phyloP scores from a whole-genome alignment of 2,888 invertebrate species.

The Dexiosoma caninum region DNA sequence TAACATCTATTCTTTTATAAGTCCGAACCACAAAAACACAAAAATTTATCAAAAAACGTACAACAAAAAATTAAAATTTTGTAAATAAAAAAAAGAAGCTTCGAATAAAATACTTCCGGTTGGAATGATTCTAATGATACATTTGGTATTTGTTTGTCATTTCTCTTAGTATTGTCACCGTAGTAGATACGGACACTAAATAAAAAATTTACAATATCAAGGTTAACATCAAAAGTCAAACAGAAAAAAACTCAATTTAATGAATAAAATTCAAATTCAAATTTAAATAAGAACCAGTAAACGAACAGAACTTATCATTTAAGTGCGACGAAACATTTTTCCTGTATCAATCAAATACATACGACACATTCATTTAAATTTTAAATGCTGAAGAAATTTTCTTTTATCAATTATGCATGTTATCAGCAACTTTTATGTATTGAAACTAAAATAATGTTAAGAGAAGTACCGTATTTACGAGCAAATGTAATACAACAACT shows the following conservation, averaged over 20 bases:
- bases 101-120: constrained; percentile 42
- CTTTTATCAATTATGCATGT: too few relatives aligned
- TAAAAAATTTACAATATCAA: constrained; percentile 11
- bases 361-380: too few relatives aligned
- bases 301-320: too few relatives aligned
- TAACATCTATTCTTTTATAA: not conserved
- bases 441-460: too few relatives aligned
- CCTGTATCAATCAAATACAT: too few relatives aligned
- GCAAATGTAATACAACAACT: too few relatives aligned
- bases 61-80: not conserved
- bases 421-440: too few relatives aligned
- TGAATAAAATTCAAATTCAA: constrained; percentile 20
- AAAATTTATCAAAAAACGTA: not conserved
- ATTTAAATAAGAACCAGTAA: not conserved
- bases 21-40: too few relatives aligned
- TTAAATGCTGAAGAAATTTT: not conserved
- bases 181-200: constrained; percentile 17
- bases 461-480: too few relatives aligned
- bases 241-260: constrained; percentile 27
- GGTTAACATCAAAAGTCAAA: constrained; percentile 23
- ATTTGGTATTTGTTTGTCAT: constrained; percentile 36
- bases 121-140: not conserved
- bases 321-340: too few relatives aligned
- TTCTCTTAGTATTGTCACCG: constrained; percentile 27
- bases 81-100: not conserved